A percentile compares a stretch with the other conserved stretches of the same genome.
phyloP scores from a whole-genome alignment of 2,888 invertebrate genomes.

The Netelia melanura region DNA sequence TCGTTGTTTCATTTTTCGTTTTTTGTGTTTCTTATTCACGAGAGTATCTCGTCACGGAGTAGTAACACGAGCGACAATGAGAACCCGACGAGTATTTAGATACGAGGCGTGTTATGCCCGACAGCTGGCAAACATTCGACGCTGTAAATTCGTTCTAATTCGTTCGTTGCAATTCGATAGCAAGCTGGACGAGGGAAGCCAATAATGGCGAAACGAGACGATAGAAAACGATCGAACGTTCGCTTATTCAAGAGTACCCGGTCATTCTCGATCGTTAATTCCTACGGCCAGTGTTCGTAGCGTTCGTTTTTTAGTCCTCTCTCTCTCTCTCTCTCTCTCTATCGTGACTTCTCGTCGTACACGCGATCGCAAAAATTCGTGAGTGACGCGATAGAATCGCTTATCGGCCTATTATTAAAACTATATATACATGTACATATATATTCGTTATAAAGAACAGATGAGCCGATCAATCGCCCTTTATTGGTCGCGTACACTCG shows the following conservation, averaged over 20 bases:
- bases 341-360: conserved; percentile 55
- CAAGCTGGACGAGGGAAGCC: conserved; percentile 17
- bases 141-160: conserved; percentile 60
- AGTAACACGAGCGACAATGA: neutral
- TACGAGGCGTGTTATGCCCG: neutral
- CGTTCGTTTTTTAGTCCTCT: neutral
- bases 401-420: neutral
- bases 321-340: conserved; percentile 9
- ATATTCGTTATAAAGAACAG: conserved; percentile 3
- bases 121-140: conserved; percentile 58
- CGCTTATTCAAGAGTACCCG: conserved; percentile 32
- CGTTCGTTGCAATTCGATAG: conserved; percentile 52
- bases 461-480: conserved; percentile 28
- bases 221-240: conserved; percentile 53
- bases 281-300: neutral
- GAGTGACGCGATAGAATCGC: neutral
- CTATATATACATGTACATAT: neutral
- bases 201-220: conserved; percentile 48
- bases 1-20: too few species aligned
- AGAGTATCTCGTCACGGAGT: neutral
- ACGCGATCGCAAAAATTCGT: conserved; percentile 45
- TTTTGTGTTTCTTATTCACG: neutral
- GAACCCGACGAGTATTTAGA: neutral
- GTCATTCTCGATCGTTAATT: conserved; percentile 22
- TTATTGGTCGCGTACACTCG: conserved; percentile 31